Evolutionary conservation across 2,797 vertebrate species (phyloP), one percentile per base, ranked within the genome.

Genomic region (Neopelma chrysocephalum): DNA sequence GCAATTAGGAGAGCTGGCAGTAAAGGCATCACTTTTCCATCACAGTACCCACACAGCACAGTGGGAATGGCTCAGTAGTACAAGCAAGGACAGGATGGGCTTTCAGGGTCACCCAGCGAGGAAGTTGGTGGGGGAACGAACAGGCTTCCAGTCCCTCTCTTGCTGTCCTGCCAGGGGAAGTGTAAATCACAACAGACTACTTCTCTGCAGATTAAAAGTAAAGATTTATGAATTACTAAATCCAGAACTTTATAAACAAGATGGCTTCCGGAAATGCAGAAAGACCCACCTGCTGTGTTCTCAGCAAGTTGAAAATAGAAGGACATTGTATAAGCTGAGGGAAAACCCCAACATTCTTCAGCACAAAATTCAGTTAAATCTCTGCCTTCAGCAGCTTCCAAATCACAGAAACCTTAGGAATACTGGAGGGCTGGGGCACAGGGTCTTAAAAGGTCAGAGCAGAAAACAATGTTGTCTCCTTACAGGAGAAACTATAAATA

Each of bases 401-500:
- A 69, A 77, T 56, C 72, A 81, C 15, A 57, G 64, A 72, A 82
- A 21, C 25, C 40, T 36, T 50, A 42, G 26, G 47, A 92, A 78
- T 61, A 47, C 3, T 76, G 53, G 26, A 92, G 47, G 42, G 29
- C 27, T 51, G 32, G 47, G 51, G 42, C 40, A 72, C 0, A 1
- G 14, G 40, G 13, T 45, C 62, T 69, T 71, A 66, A 72, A 60
- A 86, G 47, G 61, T n/a, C 64, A 50, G 69, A 31, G 47, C n/a
- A 92, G 50, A 81, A 75, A 90, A 86, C 3, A 11, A 23, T 8
- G 13, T 43, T 69, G 56, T 68, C 29, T 91, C 65, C 45, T 78
- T 87, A 50, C 76, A 90, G 78, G 76, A 79, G 82, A 88, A 92
- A 56, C 34, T 92, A 89, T 75, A 95, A 94, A 92, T 79, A 96